phyloP scores from a whole-genome alignment of 30 jellyfish, hydroid and myxozoan genomes.

The Hydractinia echinata region DNA sequence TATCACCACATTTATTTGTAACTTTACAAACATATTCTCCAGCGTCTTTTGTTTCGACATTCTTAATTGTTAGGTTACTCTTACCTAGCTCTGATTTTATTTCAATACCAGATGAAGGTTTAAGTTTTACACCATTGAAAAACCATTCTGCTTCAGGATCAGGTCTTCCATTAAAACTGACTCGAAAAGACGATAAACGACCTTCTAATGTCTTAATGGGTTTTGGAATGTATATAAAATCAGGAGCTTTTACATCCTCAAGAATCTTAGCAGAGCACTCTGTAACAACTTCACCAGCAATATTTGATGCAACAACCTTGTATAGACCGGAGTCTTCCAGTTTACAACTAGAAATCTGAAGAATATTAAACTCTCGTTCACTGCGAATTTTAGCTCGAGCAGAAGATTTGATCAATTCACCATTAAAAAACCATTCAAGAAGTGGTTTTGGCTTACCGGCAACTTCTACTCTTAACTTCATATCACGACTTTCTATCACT shows the following conservation, averaged over 20 bases:
- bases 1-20: slow-evolving; percentile 63
- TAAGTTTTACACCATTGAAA: slow-evolving; percentile 43
- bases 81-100: slow-evolving; percentile 62
- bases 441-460: slow-evolving; percentile 92
- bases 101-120: slow-evolving; percentile 30
- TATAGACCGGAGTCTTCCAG: slow-evolving; percentile 56
- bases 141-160: slow-evolving; percentile 74
- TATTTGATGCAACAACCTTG: slow-evolving; percentile 60
- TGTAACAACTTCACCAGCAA: slow-evolving; percentile 69
- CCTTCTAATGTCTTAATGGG: slow-evolving; percentile 54
- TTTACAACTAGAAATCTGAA: slow-evolving; percentile 52
- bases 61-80: slow-evolving; percentile 38
- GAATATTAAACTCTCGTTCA: slow-evolving; percentile 47
- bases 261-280: slow-evolving; percentile 41
- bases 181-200: slow-evolving; percentile 55
- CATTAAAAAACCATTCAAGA: slow-evolving; percentile 76
- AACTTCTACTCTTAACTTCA: slow-evolving; percentile 55
- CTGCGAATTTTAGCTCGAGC: slow-evolving; percentile 55
- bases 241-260: slow-evolving; percentile 69
- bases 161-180: slow-evolving; percentile 83
- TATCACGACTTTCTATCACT: slow-evolving; percentile 63
- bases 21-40: slow-evolving; percentile 74
- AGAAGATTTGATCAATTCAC: slow-evolving; percentile 55
- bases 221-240: slow-evolving; percentile 61
- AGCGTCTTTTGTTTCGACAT: slow-evolving; percentile 32